Conservation (phyloP, 2,113 vertebrate genomes). For the Oxygymnocypris stewartii region DNA sequence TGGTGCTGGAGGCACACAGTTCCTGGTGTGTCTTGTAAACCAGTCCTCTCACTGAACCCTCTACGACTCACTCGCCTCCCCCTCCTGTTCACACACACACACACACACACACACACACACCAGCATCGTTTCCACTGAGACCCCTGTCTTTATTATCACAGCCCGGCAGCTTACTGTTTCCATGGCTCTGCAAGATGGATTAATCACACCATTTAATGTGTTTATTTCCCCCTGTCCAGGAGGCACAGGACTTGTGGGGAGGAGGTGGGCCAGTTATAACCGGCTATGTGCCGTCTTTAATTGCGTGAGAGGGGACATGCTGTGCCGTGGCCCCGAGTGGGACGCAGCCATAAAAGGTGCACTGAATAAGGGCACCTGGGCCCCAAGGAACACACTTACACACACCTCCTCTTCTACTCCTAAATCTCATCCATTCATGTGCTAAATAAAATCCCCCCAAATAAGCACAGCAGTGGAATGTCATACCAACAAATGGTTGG, state of each 20-base stretch:
- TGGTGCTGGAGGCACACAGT: constrained; percentile 34
- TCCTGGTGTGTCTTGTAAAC: constrained; percentile 45
- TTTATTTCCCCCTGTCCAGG: constrained; percentile 66
- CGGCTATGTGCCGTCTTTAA: constrained; percentile 63
- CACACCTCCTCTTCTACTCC: constrained; percentile 34
- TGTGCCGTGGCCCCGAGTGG: constrained; percentile 30
- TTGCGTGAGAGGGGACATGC: constrained; percentile 51
- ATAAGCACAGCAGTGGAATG: constrained; percentile 52
- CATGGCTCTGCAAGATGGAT: constrained; percentile 67
- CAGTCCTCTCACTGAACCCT: constrained; percentile 39
- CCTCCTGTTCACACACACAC: constrained; percentile 29
- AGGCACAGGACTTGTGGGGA: constrained; percentile 59
- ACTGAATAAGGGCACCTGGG: not conserved
- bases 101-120: constrained; percentile 36
- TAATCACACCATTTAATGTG: constrained; percentile 69
- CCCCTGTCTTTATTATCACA: constrained; percentile 55
- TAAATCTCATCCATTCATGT: constrained; percentile 40
- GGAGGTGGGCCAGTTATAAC: constrained; percentile 59
- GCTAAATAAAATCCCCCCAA: constrained; percentile 47
- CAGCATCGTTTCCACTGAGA: constrained; percentile 52
- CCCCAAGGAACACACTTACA: constrained; percentile 28
- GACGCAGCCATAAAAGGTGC: constrained; percentile 36
- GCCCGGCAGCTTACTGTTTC: constrained; percentile 65
- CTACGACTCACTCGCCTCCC: constrained; percentile 29
- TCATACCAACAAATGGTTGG: constrained; percentile 52